These are phyloP conservation scores for Oophaga pumilio DNA, from an alignment of 2,113 vertebrate species.

Conservation along the genomic window DNA sequence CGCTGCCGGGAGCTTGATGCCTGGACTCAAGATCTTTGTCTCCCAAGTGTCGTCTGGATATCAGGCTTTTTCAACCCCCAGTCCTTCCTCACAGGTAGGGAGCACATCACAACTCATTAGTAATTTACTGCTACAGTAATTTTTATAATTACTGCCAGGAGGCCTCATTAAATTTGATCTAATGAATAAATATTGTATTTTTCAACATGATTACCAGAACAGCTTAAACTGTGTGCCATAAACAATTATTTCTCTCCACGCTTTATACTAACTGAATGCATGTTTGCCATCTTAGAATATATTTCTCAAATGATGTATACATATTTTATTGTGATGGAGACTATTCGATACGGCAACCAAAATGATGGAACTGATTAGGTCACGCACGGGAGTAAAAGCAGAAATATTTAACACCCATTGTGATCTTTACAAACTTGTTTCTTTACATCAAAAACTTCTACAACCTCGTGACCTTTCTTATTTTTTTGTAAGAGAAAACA, in stretches of 20 bases:
- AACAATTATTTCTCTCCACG: conserved; percentile 99
- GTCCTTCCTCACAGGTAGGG: conserved; percentile 95
- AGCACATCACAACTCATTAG: conserved; percentile 91
- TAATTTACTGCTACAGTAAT: conserved; percentile 99
- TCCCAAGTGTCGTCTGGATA: conserved; percentile 87
- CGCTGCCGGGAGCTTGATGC: conserved; percentile 78
- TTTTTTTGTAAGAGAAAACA: too few species aligned
- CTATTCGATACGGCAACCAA: conserved; percentile 31
- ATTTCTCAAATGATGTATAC: conserved; percentile 48
- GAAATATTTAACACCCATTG: background rate
- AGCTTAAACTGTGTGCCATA: conserved; percentile 99
- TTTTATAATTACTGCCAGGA: conserved; percentile 99
- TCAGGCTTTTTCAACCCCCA: conserved; percentile 93
- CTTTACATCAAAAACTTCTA: background rate
- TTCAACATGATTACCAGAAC: conserved; percentile 99
- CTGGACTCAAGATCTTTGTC: conserved; percentile 83
- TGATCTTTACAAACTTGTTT: background rate
- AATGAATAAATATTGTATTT: conserved; percentile 99
- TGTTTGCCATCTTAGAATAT: conserved; percentile 47
- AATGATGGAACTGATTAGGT: background rate
- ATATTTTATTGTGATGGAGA: conserved; percentile 12
- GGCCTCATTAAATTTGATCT: conserved; percentile 99
- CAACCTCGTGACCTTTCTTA: background rate
- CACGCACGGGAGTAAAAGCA: background rate
- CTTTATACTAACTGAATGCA: conserved; percentile 76